Percentiles rank a stretch among this genome's conserved stretches.
phyloP scores from a whole-genome alignment of 2,797 vertebrate genomes.

The Momotus momota region DNA sequence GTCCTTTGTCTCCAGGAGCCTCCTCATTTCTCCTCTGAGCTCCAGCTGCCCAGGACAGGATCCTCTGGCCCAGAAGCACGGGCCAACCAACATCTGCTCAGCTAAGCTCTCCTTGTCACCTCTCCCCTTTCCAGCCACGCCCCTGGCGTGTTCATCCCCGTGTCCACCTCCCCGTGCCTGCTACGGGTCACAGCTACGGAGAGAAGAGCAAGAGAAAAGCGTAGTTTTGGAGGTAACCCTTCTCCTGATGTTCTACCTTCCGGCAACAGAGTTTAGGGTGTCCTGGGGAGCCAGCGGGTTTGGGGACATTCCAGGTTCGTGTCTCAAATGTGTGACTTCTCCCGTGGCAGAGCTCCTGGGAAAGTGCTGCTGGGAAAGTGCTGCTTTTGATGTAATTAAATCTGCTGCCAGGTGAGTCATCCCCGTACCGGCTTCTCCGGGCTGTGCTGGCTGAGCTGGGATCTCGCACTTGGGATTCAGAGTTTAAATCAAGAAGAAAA shows the following conservation, averaged over 20 bases:
- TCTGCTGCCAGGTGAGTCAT: fast-evolving
- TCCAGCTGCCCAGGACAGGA: not conserved
- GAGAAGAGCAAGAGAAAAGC: not conserved
- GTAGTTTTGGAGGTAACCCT: not conserved
- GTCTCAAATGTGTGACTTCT: not conserved
- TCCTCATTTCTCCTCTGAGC: not conserved
- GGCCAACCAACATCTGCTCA: not conserved
- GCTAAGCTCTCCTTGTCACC: not conserved
- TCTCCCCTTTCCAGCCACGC: not conserved
- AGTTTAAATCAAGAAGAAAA: not conserved
- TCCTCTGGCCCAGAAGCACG: not conserved
- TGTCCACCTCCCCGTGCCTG: fast-evolving
- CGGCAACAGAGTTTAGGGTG: not conserved
- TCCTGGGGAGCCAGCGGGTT: not conserved
- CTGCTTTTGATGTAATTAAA: not conserved
- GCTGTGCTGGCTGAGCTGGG: not conserved
- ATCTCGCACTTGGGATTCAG: not conserved
- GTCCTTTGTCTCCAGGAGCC: not conserved
- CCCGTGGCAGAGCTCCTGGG: not conserved
- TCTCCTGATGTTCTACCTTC: not conserved
- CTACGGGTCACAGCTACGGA: fast-evolving
- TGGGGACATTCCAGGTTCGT: not conserved
- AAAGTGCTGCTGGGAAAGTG: not conserved
- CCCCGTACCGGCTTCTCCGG: fast-evolving
- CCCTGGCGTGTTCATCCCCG: not conserved